Percentiles rank a stretch among this genome's conserved stretches.
Evolutionary conservation across 1,140 invertebrate genomes (phyloP).

Genomic region (Macrosteles quadrilineatus): DNA sequence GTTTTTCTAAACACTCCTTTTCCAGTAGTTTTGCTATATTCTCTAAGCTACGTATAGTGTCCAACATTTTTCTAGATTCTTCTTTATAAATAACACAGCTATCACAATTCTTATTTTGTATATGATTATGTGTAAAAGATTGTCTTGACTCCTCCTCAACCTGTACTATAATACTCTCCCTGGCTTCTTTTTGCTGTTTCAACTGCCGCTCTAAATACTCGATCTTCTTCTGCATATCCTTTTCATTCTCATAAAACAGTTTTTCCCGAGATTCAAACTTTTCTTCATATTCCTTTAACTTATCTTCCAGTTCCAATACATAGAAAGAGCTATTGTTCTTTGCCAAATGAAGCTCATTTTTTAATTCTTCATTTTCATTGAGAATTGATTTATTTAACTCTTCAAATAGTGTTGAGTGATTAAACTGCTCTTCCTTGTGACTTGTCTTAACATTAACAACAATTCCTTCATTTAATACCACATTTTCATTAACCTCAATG

Average conservation of each 20-base stretch:
- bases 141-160: no score
- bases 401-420: not conserved
- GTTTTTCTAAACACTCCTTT: no score
- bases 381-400: slow-evolving; percentile 1
- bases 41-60: no score
- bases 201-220: not conserved
- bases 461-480: not conserved
- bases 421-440: not conserved
- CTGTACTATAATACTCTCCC: no score
- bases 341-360: not conserved
- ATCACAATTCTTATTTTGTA: no score
- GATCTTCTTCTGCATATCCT: not conserved
- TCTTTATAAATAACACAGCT: no score
- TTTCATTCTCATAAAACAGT: not conserved
- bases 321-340: not conserved
- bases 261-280: not conserved
- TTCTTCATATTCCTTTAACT: not conserved
- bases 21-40: no score
- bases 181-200: not conserved
- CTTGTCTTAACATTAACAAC: not conserved
- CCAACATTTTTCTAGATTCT: no score
- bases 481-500: no score
- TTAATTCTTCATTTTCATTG: not conserved
- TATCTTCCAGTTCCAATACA: slow-evolving; percentile 11
- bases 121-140: no score